A percentile compares a stretch with the other conserved stretches of the same genome.
phyloP scores from a whole-genome alignment of 1,140 invertebrate genomes.

The Lasioglossum albipes region DNA sequence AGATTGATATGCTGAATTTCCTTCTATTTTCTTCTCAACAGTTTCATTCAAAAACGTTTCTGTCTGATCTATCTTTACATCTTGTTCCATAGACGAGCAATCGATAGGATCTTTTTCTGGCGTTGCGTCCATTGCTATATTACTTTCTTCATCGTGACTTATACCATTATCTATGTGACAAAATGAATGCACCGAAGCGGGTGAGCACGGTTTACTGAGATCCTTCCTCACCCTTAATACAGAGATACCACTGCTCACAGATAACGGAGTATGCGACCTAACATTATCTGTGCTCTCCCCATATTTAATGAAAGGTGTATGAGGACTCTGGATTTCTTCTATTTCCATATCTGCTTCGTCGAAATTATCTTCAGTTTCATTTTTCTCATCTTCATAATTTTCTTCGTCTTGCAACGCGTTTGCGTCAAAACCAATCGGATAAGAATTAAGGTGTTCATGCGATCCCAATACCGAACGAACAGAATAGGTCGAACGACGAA shows the following conservation, averaged over 20 bases:
- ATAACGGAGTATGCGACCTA: constrained; percentile 70
- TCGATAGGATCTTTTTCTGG: constrained; percentile 78
- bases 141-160: constrained; percentile 59
- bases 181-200: constrained; percentile 69
- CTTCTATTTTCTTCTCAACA: constrained; percentile 47
- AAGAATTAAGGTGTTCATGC: constrained; percentile 69
- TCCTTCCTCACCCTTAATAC: constrained; percentile 67
- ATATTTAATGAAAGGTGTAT: constrained; percentile 66
- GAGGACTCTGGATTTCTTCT: constrained; percentile 68
- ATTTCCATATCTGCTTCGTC: constrained; percentile 80
- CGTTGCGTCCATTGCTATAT: constrained; percentile 44
- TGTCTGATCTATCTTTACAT: constrained; percentile 56
- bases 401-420: constrained; percentile 69
- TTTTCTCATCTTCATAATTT: constrained; percentile 64
- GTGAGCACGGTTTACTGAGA: constrained; percentile 68
- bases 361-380: constrained; percentile 73
- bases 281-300: constrained; percentile 48
- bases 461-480: constrained; percentile 72
- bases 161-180: constrained; percentile 65
- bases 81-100: constrained; percentile 57
- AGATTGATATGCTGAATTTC: constrained; percentile 65
- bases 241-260: constrained; percentile 67
- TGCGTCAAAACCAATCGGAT: constrained; percentile 71
- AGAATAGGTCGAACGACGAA: constrained; percentile 61
- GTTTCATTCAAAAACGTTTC: constrained; percentile 53